These are phyloP conservation scores for Pelodytes ibericus DNA, from an alignment of 2,797 vertebrate species.

Conservation along the genomic window DNA sequence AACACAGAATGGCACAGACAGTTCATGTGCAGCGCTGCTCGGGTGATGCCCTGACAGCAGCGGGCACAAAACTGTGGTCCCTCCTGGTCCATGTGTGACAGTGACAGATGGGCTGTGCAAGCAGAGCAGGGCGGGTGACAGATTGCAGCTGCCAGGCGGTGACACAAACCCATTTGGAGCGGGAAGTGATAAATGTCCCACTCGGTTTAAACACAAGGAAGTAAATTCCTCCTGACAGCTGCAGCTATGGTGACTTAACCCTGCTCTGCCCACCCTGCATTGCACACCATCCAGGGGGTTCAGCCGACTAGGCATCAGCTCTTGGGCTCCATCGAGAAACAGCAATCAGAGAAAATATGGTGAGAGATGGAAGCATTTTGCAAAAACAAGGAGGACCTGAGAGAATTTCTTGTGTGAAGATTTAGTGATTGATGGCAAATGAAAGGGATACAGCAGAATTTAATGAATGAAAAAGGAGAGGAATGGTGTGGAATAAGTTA, in stretches of 20 bases:
- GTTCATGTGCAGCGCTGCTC: neutral
- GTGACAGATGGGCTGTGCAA: constrained; percentile 49
- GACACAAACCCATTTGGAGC: constrained; percentile 56
- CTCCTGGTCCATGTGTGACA: constrained; percentile 49
- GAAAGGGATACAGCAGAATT: neutral
- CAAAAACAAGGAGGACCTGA: too few species aligned
- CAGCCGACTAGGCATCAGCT: neutral
- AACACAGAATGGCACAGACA: constrained; percentile 21
- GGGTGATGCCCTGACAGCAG: constrained; percentile 47
- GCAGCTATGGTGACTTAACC: constrained; percentile 36
- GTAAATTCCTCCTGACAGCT: constrained; percentile 51
- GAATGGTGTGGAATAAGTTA: neutral
- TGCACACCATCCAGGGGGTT: neutral
- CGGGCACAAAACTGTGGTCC: constrained; percentile 38
- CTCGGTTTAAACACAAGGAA: constrained; percentile 55
- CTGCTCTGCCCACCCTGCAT: neutral
- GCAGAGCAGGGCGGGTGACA: constrained; percentile 47
- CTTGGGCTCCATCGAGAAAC: neutral
- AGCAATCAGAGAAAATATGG: too few species aligned
- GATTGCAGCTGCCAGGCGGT: constrained; percentile 50
- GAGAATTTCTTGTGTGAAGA: too few species aligned
- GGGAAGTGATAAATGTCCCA: constrained; percentile 56
- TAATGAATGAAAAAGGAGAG: neutral
- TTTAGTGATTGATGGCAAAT: neutral
- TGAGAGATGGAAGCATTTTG: too few species aligned